A percentile compares a stretch with the other conserved stretches of the same genome.
phyloP scores from a whole-genome alignment of 1,140 invertebrate genomes.

The Homarus americanus region DNA sequence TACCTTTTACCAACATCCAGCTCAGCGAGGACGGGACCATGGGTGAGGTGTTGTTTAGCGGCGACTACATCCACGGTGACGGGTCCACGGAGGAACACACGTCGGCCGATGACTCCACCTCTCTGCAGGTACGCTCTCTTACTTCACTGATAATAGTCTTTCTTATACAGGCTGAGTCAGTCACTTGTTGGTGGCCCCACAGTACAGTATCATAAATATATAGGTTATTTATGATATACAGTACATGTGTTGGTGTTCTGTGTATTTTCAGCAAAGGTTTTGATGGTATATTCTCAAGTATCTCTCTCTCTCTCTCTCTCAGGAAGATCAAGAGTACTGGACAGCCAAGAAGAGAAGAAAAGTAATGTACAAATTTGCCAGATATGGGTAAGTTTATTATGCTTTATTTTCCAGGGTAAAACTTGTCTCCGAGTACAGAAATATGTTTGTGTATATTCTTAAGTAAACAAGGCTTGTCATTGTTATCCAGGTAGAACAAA shows the following conservation, averaged over 20 bases:
- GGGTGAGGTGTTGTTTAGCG: constrained; percentile 47
- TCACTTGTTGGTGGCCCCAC: no score
- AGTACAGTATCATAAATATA: no score
- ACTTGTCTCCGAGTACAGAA: no score
- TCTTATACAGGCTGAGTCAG: no score
- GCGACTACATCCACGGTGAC: constrained; percentile 16
- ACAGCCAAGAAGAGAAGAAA: constrained; percentile 32
- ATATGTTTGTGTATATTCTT: no score
- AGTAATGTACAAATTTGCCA: constrained; percentile 46
- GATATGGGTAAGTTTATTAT: constrained; percentile 49
- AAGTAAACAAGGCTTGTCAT: no score
- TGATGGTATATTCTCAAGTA: no score
- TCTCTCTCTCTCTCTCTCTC: background rate
- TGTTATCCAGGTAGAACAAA: no score
- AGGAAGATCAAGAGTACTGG: background rate
- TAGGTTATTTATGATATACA: no score
- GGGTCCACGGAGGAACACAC: background rate
- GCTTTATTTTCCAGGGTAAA: no score
- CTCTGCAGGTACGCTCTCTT: background rate
- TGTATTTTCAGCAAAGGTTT: no score
- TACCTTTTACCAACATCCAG: background rate
- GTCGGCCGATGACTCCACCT: background rate
- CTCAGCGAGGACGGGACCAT: constrained; percentile 41
- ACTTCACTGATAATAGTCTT: background rate
- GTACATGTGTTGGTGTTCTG: no score